Evolutionary conservation across 1,140 invertebrate species (phyloP), one percentile per base, ranked within the genome.

Genomic region (Patella vulgata): DNA sequence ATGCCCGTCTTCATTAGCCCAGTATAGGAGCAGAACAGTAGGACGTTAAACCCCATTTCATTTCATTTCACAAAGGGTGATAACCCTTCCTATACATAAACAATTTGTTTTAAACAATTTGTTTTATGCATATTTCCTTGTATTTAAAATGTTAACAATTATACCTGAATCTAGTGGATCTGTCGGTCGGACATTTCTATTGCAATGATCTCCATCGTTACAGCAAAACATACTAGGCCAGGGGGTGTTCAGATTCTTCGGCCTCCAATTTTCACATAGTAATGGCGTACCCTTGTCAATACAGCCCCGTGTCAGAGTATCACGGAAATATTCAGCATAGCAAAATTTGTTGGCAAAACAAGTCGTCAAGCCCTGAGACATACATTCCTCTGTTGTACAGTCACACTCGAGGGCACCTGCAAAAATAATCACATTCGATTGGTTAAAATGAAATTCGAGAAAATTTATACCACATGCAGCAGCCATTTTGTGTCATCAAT

Each of bases 181-280:
- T 14, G 53, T 60, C 12, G 68, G 68, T 27, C 74, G 47, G 19
- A 71, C 68, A 31, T 74, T 61, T 46, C 67, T 64, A 56, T 82
- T 82, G 61, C 80, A 82, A 43, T 66, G 73, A 33, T 74, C 61
- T 27, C 51, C 63, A 46, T 77, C 64, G 3, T 62, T 68, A 44
- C 80, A 82, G 60, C 80, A 82, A 50, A 66, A 68, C 42, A 79
- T 51, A 1, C 68, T 51, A 5, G 75, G 76, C 75, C 75, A 79
- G 31, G 48, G 50, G 33, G 57, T 62, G 48, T 59, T 58, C 1
- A 69, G 36, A 28, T 75, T 75, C 8, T 63, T 52, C 8, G 78
- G 74, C 14, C 63, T 59, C 17, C 74, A 63, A 65, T 80, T 82
- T 56, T 80, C 80, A 61, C 80, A 82, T 1, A 74, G 50, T 40